Conservation (phyloP, 2,888 invertebrate genomes). For the Oligia fasciuncula region DNA sequence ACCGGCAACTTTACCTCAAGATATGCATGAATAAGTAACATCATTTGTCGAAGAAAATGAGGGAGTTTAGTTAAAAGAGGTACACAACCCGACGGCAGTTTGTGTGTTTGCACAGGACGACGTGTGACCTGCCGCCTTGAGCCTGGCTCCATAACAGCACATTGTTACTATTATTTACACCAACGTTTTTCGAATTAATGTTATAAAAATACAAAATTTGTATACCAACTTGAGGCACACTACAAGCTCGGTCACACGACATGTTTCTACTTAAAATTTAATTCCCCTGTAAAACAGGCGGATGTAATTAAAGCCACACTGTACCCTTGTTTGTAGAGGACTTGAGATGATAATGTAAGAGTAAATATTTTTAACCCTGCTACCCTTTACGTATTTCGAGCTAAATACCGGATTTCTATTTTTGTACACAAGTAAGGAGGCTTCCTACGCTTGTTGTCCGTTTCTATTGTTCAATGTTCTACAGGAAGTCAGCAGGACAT, state of each 20-base stretch:
- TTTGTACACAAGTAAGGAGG: conserved; percentile 20
- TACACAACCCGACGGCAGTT: conserved; percentile 65
- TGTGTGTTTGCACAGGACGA: conserved; percentile 73
- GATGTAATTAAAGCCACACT: conserved; percentile 78
- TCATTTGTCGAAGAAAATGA: conserved; percentile 78
- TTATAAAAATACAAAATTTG: conserved; percentile 68
- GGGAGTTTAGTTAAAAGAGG: conserved; percentile 78
- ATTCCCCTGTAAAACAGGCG: conserved; percentile 69
- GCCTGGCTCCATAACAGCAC: conserved; percentile 53
- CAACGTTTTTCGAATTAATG: conserved; percentile 65
- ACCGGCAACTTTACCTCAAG: conserved; percentile 65
- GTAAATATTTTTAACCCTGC: conserved; percentile 78
- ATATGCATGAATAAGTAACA: conserved; percentile 81
- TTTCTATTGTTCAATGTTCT: conserved; percentile 38
- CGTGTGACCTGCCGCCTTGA: conserved; percentile 37
- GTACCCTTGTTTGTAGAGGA: conserved; percentile 78
- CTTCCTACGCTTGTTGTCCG: conserved; percentile 11
- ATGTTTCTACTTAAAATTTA: conserved; percentile 75
- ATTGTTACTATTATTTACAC: conserved; percentile 69
- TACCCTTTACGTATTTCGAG: conserved; percentile 64
- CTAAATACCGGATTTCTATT: conserved; percentile 60
- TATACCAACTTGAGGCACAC: conserved; percentile 50
- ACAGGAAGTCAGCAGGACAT: conserved; percentile 51
- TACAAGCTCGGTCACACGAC: conserved; percentile 53
- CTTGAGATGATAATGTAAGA: conserved; percentile 76